These are phyloP conservation scores for Lithobates pipiens DNA, from an alignment of 2,797 vertebrate species.

Conservation along the genomic window DNA sequence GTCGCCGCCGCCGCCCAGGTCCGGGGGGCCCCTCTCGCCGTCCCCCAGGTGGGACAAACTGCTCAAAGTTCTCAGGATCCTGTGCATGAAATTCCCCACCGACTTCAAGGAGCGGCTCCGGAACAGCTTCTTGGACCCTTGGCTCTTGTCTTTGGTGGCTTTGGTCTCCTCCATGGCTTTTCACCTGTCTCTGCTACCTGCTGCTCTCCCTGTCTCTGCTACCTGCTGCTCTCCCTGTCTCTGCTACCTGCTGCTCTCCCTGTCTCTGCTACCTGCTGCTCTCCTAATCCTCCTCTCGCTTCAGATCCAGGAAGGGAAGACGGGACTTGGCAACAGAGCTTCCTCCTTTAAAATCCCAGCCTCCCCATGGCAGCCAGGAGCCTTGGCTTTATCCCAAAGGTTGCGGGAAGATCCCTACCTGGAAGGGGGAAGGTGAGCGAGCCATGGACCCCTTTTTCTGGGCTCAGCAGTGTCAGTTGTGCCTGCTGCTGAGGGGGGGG, in stretches of 20 bases:
- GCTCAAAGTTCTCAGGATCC: conserved; percentile 73
- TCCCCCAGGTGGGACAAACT: conserved; percentile 80
- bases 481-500: background rate
- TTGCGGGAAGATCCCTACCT: conserved; percentile 6
- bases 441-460: background rate
- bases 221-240: too few species aligned
- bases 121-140: conserved; percentile 32
- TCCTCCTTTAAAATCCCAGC: background rate
- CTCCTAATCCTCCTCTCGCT: conserved; percentile 15
- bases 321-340: conserved; percentile 53
- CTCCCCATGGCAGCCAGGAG: conserved; percentile 56
- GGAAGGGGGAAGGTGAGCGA: background rate
- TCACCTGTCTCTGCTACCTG: background rate
- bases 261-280: conserved; percentile 37
- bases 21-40: conserved; percentile 68
- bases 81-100: conserved; percentile 43
- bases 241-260: conserved; percentile 52
- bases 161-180: conserved; percentile 50
- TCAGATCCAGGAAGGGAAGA: conserved; percentile 38
- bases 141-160: conserved; percentile 10
- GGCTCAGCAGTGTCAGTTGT: conserved; percentile 17
- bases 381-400: conserved; percentile 68
- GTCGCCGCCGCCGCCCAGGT: conserved; percentile 82
- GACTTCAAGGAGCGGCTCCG: conserved; percentile 47
- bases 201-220: too few species aligned